phyloP scores from a whole-genome alignment of 2,888 invertebrate genomes.

The Drosophila multiciliata region DNA sequence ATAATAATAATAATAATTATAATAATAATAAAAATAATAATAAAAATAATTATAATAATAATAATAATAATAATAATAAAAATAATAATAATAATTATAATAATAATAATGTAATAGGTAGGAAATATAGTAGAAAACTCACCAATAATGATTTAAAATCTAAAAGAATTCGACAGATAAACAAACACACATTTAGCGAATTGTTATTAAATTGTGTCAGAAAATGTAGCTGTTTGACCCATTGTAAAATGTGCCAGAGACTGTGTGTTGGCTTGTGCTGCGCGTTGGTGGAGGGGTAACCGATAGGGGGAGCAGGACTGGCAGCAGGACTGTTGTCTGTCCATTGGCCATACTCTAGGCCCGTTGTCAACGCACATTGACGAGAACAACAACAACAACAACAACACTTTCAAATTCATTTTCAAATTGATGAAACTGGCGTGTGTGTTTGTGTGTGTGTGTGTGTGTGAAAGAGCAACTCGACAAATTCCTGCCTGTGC shows the following conservation, averaged over 20 bases:
- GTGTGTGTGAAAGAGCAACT: constrained; percentile 23
- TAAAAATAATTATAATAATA: too few species aligned
- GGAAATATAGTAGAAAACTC: background rate
- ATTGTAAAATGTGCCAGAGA: background rate
- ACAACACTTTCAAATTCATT: constrained; percentile 78
- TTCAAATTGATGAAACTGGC: constrained; percentile 76
- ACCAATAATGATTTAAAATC: background rate
- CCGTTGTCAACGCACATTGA: constrained; percentile 53
- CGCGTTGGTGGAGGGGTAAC: background rate
- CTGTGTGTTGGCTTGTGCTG: constrained; percentile 5
- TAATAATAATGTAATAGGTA: too few species aligned
- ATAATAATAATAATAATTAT: too few species aligned
- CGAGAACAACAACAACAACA: constrained; percentile 40
- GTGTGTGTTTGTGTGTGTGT: constrained; percentile 5
- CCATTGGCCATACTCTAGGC: constrained; percentile 43
- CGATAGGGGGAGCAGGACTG: background rate
- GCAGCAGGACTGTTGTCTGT: constrained; percentile 40
- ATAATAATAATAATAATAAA: too few species aligned
- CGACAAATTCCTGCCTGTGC: constrained; percentile 15
- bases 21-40: too few species aligned
- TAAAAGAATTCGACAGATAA: background rate
- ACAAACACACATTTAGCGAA: background rate
- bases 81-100: too few species aligned
- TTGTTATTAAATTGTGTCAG: background rate
- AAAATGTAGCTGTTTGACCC: background rate